A percentile compares a stretch with the other conserved stretches of the same genome.
Evolutionary conservation across 2,888 invertebrate species (phyloP).

Genomic region (Drosophila yooni): DNA sequence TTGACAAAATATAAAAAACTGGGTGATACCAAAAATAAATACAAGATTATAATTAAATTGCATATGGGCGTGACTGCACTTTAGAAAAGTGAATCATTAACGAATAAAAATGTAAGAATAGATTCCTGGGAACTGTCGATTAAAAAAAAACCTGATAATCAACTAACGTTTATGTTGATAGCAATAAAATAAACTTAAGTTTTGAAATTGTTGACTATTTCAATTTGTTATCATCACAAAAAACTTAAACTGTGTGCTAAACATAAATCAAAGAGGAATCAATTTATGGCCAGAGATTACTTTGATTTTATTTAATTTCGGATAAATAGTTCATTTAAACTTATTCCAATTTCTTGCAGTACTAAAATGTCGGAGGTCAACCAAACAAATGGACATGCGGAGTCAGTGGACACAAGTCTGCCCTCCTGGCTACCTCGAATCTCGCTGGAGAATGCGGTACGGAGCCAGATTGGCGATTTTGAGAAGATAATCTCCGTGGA

Average conservation of each 20-base stretch:
- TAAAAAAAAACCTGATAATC: conserved; percentile 2
- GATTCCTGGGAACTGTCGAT: background rate
- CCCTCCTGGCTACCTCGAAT: conserved; percentile 75
- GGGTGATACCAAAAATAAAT: conserved; percentile 6
- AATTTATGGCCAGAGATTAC: conserved; percentile 27
- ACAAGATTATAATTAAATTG: conserved; percentile 11
- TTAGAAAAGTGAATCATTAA: background rate
- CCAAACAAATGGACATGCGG: conserved; percentile 51
- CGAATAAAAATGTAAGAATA: background rate
- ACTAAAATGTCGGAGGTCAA: conserved; percentile 54
- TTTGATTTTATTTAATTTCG: conserved; percentile 7
- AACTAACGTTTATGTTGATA: background rate
- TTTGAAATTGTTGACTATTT: background rate
- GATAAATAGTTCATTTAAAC: background rate
- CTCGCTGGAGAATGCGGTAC: conserved; percentile 71
- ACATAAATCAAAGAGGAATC: conserved; percentile 6
- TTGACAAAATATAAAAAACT: background rate
- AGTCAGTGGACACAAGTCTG: conserved; percentile 34
- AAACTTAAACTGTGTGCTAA: conserved; percentile 12
- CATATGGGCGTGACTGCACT: conserved; percentile 24
- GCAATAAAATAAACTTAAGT: background rate
- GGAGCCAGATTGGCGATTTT: conserved; percentile 67
- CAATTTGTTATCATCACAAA: conserved; percentile 14
- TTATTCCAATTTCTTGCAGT: conserved; percentile 27
- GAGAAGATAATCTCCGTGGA: conserved; percentile 61